Evolutionary conservation across 1,140 invertebrate genomes (phyloP).

Genomic region (Lasioglossum albipes): DNA sequence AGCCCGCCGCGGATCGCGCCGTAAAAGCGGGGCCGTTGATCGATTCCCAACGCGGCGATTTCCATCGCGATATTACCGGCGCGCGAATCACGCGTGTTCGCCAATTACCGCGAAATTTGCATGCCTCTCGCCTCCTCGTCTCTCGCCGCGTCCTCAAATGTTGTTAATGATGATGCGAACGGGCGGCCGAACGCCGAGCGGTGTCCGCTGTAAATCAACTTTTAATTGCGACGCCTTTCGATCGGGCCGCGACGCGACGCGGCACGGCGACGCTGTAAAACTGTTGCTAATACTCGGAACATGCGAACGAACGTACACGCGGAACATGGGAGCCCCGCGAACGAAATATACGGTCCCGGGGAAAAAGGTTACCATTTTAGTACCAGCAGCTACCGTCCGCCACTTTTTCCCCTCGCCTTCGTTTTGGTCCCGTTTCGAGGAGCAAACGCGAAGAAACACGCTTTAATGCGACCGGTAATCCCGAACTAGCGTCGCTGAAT

Average conservation of each 20-base stretch:
- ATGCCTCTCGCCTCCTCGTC: neutral
- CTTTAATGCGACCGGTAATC: neutral
- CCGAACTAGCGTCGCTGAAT: neutral
- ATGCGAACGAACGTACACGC: neutral
- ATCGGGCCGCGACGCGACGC: neutral
- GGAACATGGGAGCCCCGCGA: neutral
- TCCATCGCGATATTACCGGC: slow-evolving; percentile 31
- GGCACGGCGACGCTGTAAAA: slow-evolving; percentile 1
- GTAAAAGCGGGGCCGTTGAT: slow-evolving; percentile 2
- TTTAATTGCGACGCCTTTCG: slow-evolving; percentile 32
- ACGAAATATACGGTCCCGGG: neutral
- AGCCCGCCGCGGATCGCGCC: neutral
- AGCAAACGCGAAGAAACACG: neutral
- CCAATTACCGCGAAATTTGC: slow-evolving; percentile 49
- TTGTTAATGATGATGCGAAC: slow-evolving; percentile 27
- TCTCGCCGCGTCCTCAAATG: neutral
- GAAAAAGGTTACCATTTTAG: neutral
- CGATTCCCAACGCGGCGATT: slow-evolving; percentile 18
- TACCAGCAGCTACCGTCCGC: neutral
- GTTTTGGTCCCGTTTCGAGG: neutral
- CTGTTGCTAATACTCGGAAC: slow-evolving; percentile 5
- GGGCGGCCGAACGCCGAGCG: neutral
- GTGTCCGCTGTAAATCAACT: slow-evolving; percentile 39
- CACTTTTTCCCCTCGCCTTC: neutral
- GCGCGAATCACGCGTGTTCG: slow-evolving; percentile 17